Base-by-base conservation (phyloP, 2,888 invertebrate species). In the Tachina grossa region DNA sequence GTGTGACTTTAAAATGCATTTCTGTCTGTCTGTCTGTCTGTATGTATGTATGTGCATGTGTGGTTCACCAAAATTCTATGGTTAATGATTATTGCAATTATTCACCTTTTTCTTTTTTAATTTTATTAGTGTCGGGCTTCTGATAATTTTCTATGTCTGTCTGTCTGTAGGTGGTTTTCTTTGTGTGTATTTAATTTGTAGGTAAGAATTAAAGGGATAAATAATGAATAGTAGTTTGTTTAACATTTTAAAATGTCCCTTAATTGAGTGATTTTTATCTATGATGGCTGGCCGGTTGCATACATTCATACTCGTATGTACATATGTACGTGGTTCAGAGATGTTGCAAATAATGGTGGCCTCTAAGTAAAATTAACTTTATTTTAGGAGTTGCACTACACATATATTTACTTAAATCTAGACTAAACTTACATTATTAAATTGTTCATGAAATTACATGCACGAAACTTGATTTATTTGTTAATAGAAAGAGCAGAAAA, bases 31-130 rank as follows among this genome's bases (percentile, higher is more conserved):
- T 31, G 31, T 31, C 31, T 31, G 31, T 6, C 5, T 31, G 31
- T 31, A 5, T 31, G 6, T 31, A 77, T 75, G 39, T 66, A 72
- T 74, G 78, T 63, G 39, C 71, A 72, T 74, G 78, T 63, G 63
- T 82, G 69, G 65, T 83, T 72, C 71, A 66, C 66, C 59, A 74
- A 83, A 31, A 83, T 75, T 78, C 78, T 78, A 82, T 74, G 82
- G 78, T 74, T 78, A 69, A 75, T 82, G 74, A 82, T 85, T 85
- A 69, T 78, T 82, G 85, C 81, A 85, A 85, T 81, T 82, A 77
- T 74, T 77, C 72, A 72, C 76, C 49, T 69, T 61, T 51, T 43
- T 63, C 53, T 59, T 14, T 66, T 16, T 61, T 55, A 45, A 41
- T 47, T 31, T 31, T 66, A 43, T 53, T 69, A n/a, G 9, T 75